Conservation (phyloP, 2,888 invertebrate genomes). For the Trichogramma dendrolimi region DNA sequence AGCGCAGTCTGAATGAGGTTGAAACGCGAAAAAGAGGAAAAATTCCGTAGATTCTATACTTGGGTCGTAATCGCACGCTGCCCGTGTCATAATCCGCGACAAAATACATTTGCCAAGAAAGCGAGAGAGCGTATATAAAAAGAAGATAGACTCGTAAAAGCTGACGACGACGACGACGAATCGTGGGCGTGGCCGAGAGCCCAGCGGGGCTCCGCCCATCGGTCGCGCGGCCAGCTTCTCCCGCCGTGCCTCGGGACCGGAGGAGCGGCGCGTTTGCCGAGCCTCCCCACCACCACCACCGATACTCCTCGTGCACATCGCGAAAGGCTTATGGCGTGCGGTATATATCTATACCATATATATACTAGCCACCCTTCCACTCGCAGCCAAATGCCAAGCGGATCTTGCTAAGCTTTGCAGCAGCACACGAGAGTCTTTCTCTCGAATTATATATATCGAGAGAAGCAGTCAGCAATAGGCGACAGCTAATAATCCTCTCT, state of each 20-base stretch:
- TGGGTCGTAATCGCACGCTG: constrained; percentile 52
- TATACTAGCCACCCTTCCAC: no score
- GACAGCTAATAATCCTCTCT: no score
- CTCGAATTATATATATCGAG: no score
- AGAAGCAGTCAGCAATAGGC: no score
- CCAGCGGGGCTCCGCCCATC: constrained; percentile 10
- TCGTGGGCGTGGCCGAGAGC: constrained; percentile 6
- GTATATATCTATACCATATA: no score
- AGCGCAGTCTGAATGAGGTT: neutral
- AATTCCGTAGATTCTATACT: constrained; percentile 29
- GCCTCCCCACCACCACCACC: no score
- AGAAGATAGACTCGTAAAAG: neutral
- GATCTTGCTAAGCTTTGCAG: no score
- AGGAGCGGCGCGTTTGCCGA: no score
- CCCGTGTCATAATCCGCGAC: constrained; percentile 53
- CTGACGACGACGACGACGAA: constrained; percentile 1
- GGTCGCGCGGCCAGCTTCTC: constrained; percentile 1
- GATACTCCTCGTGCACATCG: no score
- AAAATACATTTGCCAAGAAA: constrained; percentile 51
- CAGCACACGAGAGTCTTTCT: no score
- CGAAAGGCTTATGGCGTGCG: no score
- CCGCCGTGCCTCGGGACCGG: neutral
- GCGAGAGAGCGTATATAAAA: constrained; percentile 10
- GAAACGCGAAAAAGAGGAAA: constrained; percentile 23
- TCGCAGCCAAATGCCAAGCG: no score